These are phyloP conservation scores for Nesogale talazaci DNA, from an alignment of 2,113 vertebrate species.

Conservation along the genomic window DNA sequence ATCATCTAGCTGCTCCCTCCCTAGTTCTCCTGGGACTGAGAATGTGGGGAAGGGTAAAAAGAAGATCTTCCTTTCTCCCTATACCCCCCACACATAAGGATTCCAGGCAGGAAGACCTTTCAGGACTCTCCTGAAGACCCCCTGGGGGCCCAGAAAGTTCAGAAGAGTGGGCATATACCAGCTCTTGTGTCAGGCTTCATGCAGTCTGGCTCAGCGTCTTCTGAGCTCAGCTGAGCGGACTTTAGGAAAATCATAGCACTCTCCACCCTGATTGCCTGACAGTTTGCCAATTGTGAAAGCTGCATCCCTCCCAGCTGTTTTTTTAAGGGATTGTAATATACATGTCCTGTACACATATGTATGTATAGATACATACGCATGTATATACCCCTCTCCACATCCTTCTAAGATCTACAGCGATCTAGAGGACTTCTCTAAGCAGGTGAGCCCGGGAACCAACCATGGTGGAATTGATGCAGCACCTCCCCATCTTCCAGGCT, in stretches of 20 bases:
- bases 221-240: background rate
- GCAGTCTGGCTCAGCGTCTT: background rate
- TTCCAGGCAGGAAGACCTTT: background rate
- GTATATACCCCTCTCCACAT: no score
- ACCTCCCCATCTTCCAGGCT: background rate
- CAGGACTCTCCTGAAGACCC: background rate
- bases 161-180: background rate
- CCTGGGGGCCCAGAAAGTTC: no score
- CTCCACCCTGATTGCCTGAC: background rate
- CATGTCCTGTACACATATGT: no score
- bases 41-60: background rate
- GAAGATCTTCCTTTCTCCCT: background rate
- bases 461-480: rapidly evolving
- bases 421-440: background rate
- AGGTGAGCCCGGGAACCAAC: background rate
- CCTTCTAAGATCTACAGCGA: background rate
- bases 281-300: background rate
- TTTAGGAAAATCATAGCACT: background rate
- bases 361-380: no score
- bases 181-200: background rate
- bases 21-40: background rate
- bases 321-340: background rate
- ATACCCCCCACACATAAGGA: rapidly evolving
- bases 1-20: background rate
- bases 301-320: background rate